Conservation (phyloP, 2,113 vertebrate genomes). For the Anhinga anhinga region DNA sequence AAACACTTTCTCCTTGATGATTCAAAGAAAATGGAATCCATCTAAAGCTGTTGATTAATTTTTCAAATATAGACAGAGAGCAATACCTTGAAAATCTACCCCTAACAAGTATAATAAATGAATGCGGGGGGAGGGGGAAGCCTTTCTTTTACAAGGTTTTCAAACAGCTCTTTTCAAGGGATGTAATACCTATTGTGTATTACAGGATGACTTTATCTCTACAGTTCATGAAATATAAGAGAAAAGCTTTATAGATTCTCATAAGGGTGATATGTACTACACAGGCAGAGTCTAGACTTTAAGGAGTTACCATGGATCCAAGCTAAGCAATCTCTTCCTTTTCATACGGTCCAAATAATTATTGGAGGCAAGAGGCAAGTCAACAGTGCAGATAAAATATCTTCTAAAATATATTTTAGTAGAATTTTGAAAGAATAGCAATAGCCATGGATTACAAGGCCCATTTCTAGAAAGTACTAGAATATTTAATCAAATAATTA, state of each 20-base stretch:
- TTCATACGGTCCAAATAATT: not conserved
- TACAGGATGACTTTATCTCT: not conserved
- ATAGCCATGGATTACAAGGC: not conserved
- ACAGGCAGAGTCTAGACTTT: not conserved
- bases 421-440: not conserved
- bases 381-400: not conserved
- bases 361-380: not conserved
- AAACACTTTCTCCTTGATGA: conserved; percentile 26
- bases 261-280: not conserved
- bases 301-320: not conserved
- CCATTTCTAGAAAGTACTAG: not conserved
- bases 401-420: not conserved
- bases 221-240: not conserved
- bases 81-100: conserved; percentile 25
- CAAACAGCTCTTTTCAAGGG: not conserved
- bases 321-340: not conserved
- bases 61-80: conserved; percentile 10
- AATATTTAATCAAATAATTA: not conserved
- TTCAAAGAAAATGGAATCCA: conserved; percentile 28
- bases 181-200: not conserved
- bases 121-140: not conserved
- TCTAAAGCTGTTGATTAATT: conserved; percentile 47
- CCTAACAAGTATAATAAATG: not conserved
- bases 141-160: not conserved
- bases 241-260: not conserved